Percentiles rank a stretch among this genome's conserved stretches.
Conservation (phyloP, 2,888 invertebrate species). For the Epicampocera succincta region DNA sequence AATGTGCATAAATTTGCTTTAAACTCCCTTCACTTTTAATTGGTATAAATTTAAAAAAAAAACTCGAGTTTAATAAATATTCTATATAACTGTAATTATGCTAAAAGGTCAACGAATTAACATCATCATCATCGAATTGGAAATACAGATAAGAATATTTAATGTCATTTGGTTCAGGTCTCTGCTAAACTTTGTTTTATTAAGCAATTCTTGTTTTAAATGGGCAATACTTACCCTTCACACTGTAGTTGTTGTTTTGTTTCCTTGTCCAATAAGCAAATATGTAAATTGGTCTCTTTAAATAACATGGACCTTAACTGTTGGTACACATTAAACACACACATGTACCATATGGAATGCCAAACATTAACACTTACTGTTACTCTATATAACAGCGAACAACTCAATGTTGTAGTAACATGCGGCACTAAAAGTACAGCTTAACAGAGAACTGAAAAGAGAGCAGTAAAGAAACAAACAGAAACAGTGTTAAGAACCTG, state of each 20-base stretch:
- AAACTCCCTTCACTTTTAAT: no score
- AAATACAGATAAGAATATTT: no score
- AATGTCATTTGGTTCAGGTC: constrained; percentile 26
- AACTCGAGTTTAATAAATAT: no score
- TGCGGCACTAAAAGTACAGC: neutral
- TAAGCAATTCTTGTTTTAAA: neutral
- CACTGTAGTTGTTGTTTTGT: neutral
- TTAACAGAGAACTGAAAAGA: neutral
- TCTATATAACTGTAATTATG: no score
- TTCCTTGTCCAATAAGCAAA: constrained; percentile 8
- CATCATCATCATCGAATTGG: no score
- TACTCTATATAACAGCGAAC: neutral
- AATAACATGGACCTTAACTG: constrained; percentile 29
- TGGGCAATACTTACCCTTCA: constrained; percentile 12
- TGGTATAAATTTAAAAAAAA: no score
- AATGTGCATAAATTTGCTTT: no score
- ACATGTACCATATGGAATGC: no score
- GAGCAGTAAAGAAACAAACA: no score
- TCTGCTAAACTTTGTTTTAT: neutral
- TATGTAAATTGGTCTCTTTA: constrained; percentile 19
- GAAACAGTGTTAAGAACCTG: no score
- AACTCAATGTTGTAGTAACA: neutral
- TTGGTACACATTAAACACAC: constrained; percentile 19
- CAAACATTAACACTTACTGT: neutral
- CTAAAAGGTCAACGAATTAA: no score